phyloP scores from a whole-genome alignment of 2,113 vertebrate genomes.

The Phrynosoma platyrhinos region DNA sequence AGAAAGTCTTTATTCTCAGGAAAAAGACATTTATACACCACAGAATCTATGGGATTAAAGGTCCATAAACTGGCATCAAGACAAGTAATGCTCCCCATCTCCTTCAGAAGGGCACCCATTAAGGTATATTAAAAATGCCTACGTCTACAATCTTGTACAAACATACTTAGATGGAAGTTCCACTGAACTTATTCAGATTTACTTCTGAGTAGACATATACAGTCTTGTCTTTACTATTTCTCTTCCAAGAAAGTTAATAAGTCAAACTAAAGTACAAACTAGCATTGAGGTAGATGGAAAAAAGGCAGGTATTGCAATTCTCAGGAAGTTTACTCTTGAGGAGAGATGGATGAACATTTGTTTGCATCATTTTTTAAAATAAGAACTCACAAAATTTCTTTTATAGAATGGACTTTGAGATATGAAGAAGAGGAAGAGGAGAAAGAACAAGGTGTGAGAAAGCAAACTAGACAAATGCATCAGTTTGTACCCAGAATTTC shows the following conservation, averaged over 20 bases:
- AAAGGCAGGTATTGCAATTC: not conserved
- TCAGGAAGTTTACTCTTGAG: not conserved
- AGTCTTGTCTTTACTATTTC: not conserved
- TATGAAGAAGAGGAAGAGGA: too few relatives aligned
- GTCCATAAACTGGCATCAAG: not conserved
- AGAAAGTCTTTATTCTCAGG: constrained; percentile 61
- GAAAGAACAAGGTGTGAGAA: too few relatives aligned
- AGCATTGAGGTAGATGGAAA: not conserved
- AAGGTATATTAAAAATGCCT: constrained; percentile 36
- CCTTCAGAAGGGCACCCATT: constrained; percentile 47
- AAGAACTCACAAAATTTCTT: too few relatives aligned
- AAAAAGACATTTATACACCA: constrained; percentile 29
- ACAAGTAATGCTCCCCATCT: constrained; percentile 44
- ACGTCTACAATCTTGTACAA: not conserved
- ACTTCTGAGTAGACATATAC: not conserved
- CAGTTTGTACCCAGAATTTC: not conserved
- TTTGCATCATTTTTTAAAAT: not conserved
- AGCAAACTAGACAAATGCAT: not conserved
- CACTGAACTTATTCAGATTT: not conserved
- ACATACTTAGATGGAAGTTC: not conserved
- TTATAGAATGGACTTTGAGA: too few relatives aligned
- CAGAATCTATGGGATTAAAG: constrained; percentile 15
- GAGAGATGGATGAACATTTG: not conserved
- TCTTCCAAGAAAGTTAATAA: too few relatives aligned
- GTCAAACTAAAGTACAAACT: not conserved